phyloP scores from a whole-genome alignment of 2,888 invertebrate genomes.

The Cremastinae sp. region DNA sequence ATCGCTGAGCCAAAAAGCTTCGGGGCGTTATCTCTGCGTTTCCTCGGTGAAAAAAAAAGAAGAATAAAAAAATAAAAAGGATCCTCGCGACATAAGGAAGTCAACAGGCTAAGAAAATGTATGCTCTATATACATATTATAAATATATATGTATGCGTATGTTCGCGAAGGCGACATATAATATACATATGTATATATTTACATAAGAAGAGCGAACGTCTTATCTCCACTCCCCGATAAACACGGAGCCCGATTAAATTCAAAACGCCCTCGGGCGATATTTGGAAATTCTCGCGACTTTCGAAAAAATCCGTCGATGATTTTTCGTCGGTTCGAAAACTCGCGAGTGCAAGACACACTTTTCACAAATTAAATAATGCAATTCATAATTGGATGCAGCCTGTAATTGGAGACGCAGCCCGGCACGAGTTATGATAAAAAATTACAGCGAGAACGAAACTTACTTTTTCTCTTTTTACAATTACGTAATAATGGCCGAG shows the following conservation, averaged over 20 bases:
- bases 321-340: no score
- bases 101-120: no score
- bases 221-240: slow-evolving; percentile 65
- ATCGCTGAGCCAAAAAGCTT: slow-evolving; percentile 16
- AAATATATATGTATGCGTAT: not conserved
- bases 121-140: not conserved
- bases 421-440: no score
- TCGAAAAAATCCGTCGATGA: slow-evolving; percentile 4
- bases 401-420: no score
- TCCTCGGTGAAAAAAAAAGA: not conserved
- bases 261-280: slow-evolving; percentile 21
- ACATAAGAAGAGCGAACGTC: slow-evolving; percentile 47
- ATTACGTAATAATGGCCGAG: slow-evolving; percentile 60
- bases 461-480: slow-evolving; percentile 2
- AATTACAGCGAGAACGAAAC: no score
- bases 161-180: no score
- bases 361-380: no score
- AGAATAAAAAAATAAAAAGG: not conserved
- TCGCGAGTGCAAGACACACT: no score
- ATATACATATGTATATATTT: not conserved
- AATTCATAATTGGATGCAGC: no score
- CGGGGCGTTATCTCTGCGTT: slow-evolving; percentile 46
- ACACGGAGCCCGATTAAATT: slow-evolving; percentile 67
- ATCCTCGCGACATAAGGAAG: no score
- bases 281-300: not conserved